Conservation (phyloP, 2,888 invertebrate species). For the Nycteola revayana region DNA sequence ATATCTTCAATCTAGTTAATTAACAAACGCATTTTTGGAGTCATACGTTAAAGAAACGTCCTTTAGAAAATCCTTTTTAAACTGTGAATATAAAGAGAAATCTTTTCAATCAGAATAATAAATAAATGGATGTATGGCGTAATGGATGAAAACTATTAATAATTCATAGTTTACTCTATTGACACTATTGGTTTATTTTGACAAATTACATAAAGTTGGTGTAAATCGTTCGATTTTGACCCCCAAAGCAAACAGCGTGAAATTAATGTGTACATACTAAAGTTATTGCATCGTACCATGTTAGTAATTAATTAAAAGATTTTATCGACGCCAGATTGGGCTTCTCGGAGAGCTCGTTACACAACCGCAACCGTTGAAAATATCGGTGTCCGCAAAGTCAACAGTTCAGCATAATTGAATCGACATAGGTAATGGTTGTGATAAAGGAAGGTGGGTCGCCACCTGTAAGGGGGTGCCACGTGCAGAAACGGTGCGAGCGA, state of each 20-base stretch:
- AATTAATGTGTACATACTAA: slow-evolving; percentile 23
- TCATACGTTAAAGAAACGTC: no score
- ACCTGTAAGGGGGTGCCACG: slow-evolving; percentile 46
- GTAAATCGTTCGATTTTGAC: slow-evolving; percentile 1
- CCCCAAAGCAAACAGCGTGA: slow-evolving; percentile 4
- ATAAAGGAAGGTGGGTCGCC: slow-evolving; percentile 41
- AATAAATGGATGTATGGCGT: no score
- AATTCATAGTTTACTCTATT: no score
- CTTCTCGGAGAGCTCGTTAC: slow-evolving; percentile 30
- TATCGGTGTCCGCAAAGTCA: slow-evolving; percentile 56
- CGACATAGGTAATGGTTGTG: slow-evolving; percentile 54
- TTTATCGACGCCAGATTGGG: slow-evolving; percentile 37
- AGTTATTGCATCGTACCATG: slow-evolving; percentile 11
- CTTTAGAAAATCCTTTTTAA: no score
- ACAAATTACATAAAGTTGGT: slow-evolving; percentile 1
- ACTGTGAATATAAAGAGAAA: no score
- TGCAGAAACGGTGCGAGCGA: slow-evolving; percentile 36
- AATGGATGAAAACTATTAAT: no score
- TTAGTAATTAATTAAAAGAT: slow-evolving; percentile 47
- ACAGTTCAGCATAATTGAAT: slow-evolving; percentile 69
- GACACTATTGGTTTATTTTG: no score
- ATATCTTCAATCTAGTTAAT: no score
- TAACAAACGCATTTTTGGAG: no score
- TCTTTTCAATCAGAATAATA: no score
- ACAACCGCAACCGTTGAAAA: slow-evolving; percentile 42